These are phyloP conservation scores for Rhagium mordax DNA, from an alignment of 2,888 invertebrate genomes.

Conservation along the genomic window DNA sequence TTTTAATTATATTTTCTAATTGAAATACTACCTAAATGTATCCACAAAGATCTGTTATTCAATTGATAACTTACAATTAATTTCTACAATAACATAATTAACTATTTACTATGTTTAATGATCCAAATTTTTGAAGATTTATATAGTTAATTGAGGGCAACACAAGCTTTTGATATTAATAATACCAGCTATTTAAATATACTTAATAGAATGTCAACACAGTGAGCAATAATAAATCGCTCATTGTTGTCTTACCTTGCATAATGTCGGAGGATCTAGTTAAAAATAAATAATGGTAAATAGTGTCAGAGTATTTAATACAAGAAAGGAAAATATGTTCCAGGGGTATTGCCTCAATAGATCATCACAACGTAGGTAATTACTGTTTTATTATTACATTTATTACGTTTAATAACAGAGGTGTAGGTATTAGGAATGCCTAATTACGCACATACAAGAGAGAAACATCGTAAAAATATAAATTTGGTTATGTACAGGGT, in stretches of 20 bases:
- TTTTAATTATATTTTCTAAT: no score
- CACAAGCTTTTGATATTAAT: neutral
- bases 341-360: neutral
- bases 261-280: neutral
- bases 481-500: neutral
- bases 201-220: neutral
- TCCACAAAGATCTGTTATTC: no score
- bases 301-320: neutral
- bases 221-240: neutral
- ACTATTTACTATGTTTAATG: no score
- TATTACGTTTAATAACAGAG: neutral
- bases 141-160: no score
- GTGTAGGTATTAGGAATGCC: no score
- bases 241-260: neutral
- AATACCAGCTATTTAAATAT: neutral
- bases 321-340: neutral
- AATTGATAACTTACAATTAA: no score
- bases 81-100: no score
- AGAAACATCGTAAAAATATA: neutral
- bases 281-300: neutral
- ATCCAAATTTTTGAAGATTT: no score
- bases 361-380: no score
- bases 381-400: neutral
- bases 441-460: neutral
- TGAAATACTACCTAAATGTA: no score